Percentiles rank a stretch among this genome's conserved stretches.
Evolutionary conservation across 2,797 vertebrate species (phyloP).

Genomic region (Hippopotamyrus pictus): DNA sequence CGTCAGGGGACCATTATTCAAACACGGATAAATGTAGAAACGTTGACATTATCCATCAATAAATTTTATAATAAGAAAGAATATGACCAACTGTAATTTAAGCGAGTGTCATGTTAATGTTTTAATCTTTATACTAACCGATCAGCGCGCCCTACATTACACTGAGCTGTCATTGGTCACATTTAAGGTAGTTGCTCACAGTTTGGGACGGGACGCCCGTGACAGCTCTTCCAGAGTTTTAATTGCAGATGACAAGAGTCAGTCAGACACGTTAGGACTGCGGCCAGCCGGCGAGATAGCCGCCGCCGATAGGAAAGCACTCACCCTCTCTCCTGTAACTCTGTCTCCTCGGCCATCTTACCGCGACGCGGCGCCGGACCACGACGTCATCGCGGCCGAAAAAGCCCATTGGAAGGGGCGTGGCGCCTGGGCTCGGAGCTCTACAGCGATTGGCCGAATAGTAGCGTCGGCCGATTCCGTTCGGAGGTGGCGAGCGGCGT

Average conservation of each 20-base stretch:
- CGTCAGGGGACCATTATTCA: neutral
- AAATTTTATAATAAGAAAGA: neutral
- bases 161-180: neutral
- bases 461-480: neutral
- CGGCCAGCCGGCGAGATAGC: neutral
- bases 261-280: neutral
- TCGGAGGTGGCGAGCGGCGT: neutral
- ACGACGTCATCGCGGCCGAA: slow-evolving; percentile 34
- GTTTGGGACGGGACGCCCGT: neutral
- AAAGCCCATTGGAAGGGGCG: neutral
- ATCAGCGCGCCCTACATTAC: neutral
- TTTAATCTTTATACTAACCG: neutral
- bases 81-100: neutral
- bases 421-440: neutral
- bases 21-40: neutral
- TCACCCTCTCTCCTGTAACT: slow-evolving; percentile 43
- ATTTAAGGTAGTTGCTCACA: neutral
- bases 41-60: neutral
- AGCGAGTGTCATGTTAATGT: neutral
- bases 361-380: neutral
- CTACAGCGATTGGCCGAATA: neutral
- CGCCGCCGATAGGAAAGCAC: slow-evolving; percentile 1
- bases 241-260: neutral
- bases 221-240: neutral
- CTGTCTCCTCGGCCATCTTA: slow-evolving; percentile 54